Base-by-base conservation (phyloP, 2,888 invertebrate genomes). In the Heteromyza rotundicornis region DNA sequence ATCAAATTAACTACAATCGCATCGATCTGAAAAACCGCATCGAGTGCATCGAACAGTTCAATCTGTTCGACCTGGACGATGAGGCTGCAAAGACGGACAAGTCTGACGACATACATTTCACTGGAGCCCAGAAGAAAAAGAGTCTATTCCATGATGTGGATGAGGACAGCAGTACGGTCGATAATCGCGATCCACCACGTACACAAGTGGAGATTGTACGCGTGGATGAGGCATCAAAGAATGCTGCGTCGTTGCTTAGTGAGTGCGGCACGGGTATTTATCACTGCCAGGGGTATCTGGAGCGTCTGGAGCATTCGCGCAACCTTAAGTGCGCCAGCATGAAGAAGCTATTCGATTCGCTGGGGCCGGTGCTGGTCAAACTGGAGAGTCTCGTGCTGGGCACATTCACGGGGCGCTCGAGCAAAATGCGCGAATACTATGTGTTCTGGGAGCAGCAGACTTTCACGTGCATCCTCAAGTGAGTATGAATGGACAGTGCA, bases 321-420 rank as follows among this genome's bases (percentile, higher is more conserved):
- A 87, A 89, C 0, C 88, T 89, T 60, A 88, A 90, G 54, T 85
- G 91, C 5, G 88, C 89, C 1, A 82, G 85, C 3, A 86, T 96
- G 79, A 85, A 88, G 0, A 87, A 89, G 55, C 87, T 90, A n/a
- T 94, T 94, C 78, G 88, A 90, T 51, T 90, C 92, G 0, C 86
- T 94, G 50, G 91, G 92, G 0, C 94, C 95, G 0, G 88, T 94
- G 60, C 84, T 96, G 14, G 89, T 90, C 71, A 96, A 96, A 82
- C 82, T 96, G 65, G 96, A 96, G 82, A 92, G 91, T 65, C 84
- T 96, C 35, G 91, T 95, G 1, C 86, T 94, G 19, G 90, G 90
- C 63, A 90, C 92, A 1, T 90, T 90, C 68, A 90, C 92, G 0
- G 95, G 95, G 1, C 85, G 84, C 57, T 90, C 91, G 0, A 80